Percentiles rank a stretch among this genome's conserved stretches.
phyloP scores from a whole-genome alignment of 1,140 invertebrate species.

The Bombus sibiricus region DNA sequence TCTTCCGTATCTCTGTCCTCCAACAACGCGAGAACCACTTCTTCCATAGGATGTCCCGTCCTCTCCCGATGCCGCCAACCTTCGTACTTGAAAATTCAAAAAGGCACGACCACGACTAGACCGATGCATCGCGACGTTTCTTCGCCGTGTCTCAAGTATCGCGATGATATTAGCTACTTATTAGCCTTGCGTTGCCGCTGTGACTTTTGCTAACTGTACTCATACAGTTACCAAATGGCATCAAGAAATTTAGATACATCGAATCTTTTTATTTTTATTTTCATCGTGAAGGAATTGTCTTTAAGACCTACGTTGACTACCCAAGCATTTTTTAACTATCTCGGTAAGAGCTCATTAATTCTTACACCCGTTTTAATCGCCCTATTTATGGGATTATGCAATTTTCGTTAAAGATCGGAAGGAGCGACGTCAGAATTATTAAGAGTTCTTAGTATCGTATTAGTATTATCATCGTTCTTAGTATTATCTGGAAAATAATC shows the following conservation, averaged over 20 bases:
- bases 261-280: background rate
- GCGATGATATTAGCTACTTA: background rate
- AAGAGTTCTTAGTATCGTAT: background rate
- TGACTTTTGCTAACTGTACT: background rate
- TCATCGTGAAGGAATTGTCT: too few relatives aligned
- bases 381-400: background rate
- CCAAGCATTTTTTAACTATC: too few relatives aligned
- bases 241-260: background rate
- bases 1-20: slow-evolving; percentile 12
- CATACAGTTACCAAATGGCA: too few relatives aligned
- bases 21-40: slow-evolving; percentile 43
- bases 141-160: slow-evolving; percentile 44
- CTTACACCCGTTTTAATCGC: background rate
- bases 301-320: too few relatives aligned
- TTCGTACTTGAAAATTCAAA: slow-evolving; percentile 53
- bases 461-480: too few relatives aligned
- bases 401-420: background rate
- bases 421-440: background rate
- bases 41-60: slow-evolving; percentile 43
- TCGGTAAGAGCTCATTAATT: background rate
- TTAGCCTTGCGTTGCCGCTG: too few relatives aligned
- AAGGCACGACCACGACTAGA: slow-evolving; percentile 54
- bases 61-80: background rate
- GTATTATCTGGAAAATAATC: too few relatives aligned
- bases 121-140: slow-evolving; percentile 37